Evolutionary conservation across 2,888 invertebrate species (phyloP).

Genomic region (Ephialtes manifestator): DNA sequence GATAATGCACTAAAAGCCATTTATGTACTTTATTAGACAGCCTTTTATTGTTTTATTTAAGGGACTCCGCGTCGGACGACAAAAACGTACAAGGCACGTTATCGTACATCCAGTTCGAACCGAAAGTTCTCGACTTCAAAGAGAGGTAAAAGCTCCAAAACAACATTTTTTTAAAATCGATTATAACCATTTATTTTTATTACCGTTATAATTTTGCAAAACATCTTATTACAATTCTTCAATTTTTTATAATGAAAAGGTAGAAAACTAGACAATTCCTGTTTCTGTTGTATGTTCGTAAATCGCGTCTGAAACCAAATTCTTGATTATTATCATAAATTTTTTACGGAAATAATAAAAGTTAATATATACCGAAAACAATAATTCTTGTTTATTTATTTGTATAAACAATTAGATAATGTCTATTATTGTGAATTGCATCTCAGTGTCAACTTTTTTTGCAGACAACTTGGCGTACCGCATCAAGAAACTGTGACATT

Average conservation of each 20-base stretch:
- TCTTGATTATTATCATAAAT: too few species aligned
- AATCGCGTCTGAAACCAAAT: too few species aligned
- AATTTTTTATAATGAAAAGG: background rate
- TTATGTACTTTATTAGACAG: constrained; percentile 39
- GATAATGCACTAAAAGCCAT: constrained; percentile 48
- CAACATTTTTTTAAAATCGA: constrained; percentile 6
- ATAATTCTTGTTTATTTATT: too few species aligned
- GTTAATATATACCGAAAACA: too few species aligned
- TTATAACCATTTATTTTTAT: constrained; percentile 13
- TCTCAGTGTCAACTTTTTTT: constrained; percentile 76
- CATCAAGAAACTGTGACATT: constrained; percentile 95
- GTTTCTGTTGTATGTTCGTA: too few species aligned
- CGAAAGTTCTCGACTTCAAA: constrained; percentile 90
- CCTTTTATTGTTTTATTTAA: constrained; percentile 64
- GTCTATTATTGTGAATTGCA: constrained; percentile 13
- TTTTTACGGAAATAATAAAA: too few species aligned
- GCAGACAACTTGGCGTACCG: constrained; percentile 94
- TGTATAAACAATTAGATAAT: too few species aligned
- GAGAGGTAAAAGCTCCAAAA: constrained; percentile 87
- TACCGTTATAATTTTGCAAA: constrained; percentile 5
- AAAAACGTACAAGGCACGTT: constrained; percentile 83
- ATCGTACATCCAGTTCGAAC: constrained; percentile 88
- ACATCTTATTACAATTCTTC: constrained; percentile 25
- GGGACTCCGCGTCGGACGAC: constrained; percentile 78
- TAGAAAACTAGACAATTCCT: background rate